phyloP scores from a whole-genome alignment of 64 coral and sea anemone species.

The Astreopora myriophthalma region DNA sequence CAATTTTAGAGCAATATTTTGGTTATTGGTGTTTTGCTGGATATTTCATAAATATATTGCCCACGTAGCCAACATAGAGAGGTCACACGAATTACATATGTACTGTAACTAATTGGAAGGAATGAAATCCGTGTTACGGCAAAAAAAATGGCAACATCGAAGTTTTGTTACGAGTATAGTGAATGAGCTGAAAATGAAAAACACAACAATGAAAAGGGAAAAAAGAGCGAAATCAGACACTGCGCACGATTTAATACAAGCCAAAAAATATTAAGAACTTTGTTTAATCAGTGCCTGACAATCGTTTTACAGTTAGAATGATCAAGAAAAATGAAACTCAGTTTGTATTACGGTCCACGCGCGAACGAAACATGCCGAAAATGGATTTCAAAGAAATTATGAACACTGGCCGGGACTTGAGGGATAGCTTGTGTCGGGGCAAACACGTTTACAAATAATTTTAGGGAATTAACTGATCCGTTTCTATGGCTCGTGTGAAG shows the following conservation, averaged over 20 bases:
- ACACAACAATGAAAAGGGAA: background rate
- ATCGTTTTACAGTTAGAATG: too few relatives aligned
- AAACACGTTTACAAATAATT: conserved; percentile 15
- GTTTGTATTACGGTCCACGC: background rate
- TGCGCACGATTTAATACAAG: too few relatives aligned
- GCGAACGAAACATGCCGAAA: background rate
- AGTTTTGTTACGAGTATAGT: background rate
- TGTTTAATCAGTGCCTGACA: too few relatives aligned
- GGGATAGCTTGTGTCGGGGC: background rate
- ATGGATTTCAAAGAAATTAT: background rate
- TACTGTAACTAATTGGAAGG: conserved; percentile 4
- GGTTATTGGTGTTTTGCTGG: background rate
- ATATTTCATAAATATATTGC: background rate
- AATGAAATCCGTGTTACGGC: background rate
- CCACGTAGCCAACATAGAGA: background rate
- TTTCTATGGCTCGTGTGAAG: conserved; percentile 23
- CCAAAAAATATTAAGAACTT: too few relatives aligned
- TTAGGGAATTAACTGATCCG: conserved; percentile 34
- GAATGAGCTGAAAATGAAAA: background rate
- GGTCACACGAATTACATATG: background rate
- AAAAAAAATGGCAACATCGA: background rate
- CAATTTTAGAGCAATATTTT: background rate
- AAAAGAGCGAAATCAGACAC: too few relatives aligned
- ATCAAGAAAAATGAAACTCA: background rate
- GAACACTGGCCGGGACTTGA: too few relatives aligned